Conservation (phyloP, 2,113 vertebrate genomes). For the Pagrus major region DNA sequence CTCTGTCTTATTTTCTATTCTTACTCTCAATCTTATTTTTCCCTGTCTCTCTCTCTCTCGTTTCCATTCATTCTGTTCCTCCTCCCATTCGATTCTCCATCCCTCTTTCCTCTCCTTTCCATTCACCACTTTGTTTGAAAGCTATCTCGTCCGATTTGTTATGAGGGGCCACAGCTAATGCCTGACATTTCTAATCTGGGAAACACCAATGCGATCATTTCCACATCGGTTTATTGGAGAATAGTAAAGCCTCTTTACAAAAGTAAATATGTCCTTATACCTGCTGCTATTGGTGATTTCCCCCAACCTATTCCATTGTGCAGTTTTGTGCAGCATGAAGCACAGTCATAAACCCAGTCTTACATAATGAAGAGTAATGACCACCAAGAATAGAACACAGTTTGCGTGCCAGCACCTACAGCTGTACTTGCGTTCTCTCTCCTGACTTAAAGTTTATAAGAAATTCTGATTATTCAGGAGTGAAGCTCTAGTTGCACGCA, state of each 20-base stretch:
- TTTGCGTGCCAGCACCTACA: conserved; percentile 26
- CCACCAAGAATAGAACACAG: conserved; percentile 35
- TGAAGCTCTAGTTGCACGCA: not conserved
- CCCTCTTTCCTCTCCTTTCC: conserved; percentile 18
- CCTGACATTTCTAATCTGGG: conserved; percentile 35
- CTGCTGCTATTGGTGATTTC: conserved; percentile 30
- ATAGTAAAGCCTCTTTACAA: conserved; percentile 22
- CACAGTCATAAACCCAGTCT: not conserved
- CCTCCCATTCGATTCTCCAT: conserved; percentile 9
- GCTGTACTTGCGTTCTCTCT: not conserved
- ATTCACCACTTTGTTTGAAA: conserved; percentile 33
- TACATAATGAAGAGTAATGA: conserved; percentile 46
- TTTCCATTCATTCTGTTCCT: conserved; percentile 16
- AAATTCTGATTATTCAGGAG: not conserved
- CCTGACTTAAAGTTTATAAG: conserved; percentile 3
- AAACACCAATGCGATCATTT: conserved; percentile 24
- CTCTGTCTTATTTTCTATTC: conserved; percentile 27
- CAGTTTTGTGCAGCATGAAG: conserved; percentile 37
- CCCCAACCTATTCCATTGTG: not conserved
- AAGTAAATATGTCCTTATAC: conserved; percentile 36
- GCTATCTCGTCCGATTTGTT: conserved; percentile 36
- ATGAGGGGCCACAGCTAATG: conserved; percentile 27
- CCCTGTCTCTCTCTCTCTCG: conserved; percentile 3
- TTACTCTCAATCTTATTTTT: conserved; percentile 12
- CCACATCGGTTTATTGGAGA: not conserved